Evolutionary conservation across 92 coral and sea anemone species (phyloP), one percentile per base, ranked within the genome.

Genomic region (Ricordea florida): DNA sequence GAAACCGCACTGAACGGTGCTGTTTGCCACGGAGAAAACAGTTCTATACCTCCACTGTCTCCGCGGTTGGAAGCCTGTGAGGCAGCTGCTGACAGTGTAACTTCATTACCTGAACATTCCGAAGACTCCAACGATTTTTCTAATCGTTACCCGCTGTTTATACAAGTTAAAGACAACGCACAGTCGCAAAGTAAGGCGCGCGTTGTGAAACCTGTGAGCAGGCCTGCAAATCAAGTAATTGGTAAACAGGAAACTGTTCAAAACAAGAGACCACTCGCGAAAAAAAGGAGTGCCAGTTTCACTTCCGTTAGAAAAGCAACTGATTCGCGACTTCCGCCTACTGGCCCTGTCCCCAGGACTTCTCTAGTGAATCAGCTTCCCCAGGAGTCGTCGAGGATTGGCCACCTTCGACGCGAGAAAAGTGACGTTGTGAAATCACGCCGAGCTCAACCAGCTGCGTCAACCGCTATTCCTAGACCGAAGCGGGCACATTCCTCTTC

Each of bases 71-170:
- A 63, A 45, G 61, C 49, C 1, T 57, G 82, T 66, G 62, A 52
- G 23, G 40, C 10, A 1, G 23, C 24, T 10, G 27, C 22, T 14
- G 75, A 69, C 27, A 51, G 22, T 15, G 53, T 52, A 14, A 9
- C 40, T 38, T 55, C 52, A 3, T 37, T 17, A 6, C 52, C 64
- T 0, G 66, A 70, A 14, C 32, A 69, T 3, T 51, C 26, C 51
- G 49, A 50, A 15, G 76, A 69, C 25, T 20, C 62, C 20, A 58
- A 55, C 65, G 55, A 55, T 10, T 58, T 41, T 6, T 55, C 77
- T 6, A 41, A 29, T n/a, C 81, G 97, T 4, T 91, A 91, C 64
- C 97, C 97, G 56, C 72, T 87, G 17, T 87, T 91, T 66, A 89
- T 91, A 20, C 79, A 85, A 37, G 97, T 87, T 43, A 80, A 79